Evolutionary conservation across 2,797 vertebrate species (phyloP).

Genomic region (Mormyrus proboscirostris): DNA sequence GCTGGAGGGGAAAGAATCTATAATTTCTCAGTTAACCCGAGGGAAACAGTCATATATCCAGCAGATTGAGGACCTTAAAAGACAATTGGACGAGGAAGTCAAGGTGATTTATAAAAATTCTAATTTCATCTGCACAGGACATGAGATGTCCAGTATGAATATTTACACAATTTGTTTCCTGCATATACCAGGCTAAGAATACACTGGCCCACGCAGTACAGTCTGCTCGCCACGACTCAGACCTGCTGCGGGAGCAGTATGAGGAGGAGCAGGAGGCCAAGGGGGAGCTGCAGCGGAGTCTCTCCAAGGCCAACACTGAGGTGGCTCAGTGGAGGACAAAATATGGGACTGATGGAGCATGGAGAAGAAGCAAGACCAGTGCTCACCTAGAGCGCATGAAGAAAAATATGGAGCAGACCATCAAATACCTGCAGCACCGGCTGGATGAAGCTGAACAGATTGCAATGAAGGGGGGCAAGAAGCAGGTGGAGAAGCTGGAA

Average conservation of each 20-base stretch:
- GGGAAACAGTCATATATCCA: too few relatives aligned
- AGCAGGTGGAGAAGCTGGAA: slow-evolving; percentile 85
- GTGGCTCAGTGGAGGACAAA: too few relatives aligned
- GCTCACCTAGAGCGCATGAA: slow-evolving; percentile 21
- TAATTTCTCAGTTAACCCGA: too few relatives aligned
- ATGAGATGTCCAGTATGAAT: background rate
- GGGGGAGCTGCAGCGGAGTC: background rate
- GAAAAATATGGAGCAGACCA: too few relatives aligned
- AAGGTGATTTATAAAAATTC: too few relatives aligned
- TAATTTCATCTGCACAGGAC: too few relatives aligned
- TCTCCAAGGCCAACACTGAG: too few relatives aligned
- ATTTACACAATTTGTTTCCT: background rate
- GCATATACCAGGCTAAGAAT: background rate
- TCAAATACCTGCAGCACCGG: slow-evolving; percentile 38
- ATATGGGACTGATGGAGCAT: slow-evolving; percentile 42
- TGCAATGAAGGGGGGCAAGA: slow-evolving; percentile 79
- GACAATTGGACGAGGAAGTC: too few relatives aligned
- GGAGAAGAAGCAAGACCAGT: slow-evolving; percentile 52
- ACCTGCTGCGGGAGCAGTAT: background rate
- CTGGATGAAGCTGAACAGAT: slow-evolving; percentile 61
- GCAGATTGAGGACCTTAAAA: too few relatives aligned
- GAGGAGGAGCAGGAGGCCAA: background rate
- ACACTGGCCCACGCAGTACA: background rate
- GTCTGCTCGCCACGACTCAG: background rate
- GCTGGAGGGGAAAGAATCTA: too few relatives aligned